A percentile compares a stretch with the other conserved stretches of the same genome.
Evolutionary conservation across 2,888 invertebrate genomes (phyloP).

Genomic region (Trissonchulus sp.): DNA sequence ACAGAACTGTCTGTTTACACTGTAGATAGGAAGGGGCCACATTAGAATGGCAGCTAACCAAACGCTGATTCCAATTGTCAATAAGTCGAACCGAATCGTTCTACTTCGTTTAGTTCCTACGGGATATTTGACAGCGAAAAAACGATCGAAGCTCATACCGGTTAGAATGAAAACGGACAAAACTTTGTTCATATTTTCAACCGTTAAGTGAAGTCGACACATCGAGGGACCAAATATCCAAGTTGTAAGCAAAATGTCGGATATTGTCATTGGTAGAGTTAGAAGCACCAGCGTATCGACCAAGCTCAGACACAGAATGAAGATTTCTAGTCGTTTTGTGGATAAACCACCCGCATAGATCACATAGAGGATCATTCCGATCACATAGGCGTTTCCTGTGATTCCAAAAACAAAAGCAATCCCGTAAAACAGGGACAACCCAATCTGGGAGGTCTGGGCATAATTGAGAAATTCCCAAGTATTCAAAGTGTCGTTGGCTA

Average conservation of each 20-base stretch:
- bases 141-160: constrained; percentile 3
- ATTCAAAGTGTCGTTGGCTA: no score
- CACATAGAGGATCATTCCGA: constrained; percentile 18
- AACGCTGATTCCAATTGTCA: background rate
- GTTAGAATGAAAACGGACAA: constrained; percentile 22
- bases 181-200: constrained; percentile 21
- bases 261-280: background rate
- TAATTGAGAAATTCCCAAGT: background rate
- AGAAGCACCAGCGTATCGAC: constrained; percentile 7
- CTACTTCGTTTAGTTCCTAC: background rate
- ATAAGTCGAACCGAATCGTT: background rate
- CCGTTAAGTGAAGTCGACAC: constrained; percentile 16
- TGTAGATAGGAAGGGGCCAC: constrained; percentile 4
- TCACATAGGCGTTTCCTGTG: background rate
- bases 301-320: constrained; percentile 5
- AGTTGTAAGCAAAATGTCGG: constrained; percentile 23
- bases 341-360: background rate
- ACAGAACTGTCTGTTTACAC: background rate
- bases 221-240: constrained; percentile 13
- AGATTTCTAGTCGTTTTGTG: constrained; percentile 3
- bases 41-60: background rate
- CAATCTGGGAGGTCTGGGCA: constrained; percentile 3
- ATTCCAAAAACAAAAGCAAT: constrained; percentile 6
- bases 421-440: background rate
- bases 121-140: constrained; percentile 1